Base-by-base conservation (phyloP, 2,113 vertebrate genomes). In the Glareola pratincola region DNA sequence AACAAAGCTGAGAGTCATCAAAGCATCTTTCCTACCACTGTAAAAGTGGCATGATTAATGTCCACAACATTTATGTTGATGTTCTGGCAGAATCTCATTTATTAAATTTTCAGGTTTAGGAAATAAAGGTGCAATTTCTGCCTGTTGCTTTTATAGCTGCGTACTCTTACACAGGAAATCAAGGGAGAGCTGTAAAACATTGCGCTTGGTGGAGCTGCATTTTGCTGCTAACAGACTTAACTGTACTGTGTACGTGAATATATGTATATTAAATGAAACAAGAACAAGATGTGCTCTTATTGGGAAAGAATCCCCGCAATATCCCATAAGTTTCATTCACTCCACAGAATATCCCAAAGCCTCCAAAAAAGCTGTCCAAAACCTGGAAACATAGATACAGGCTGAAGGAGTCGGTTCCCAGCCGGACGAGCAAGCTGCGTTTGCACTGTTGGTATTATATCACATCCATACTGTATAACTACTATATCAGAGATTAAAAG, bases 211-310 rank as follows among this genome's bases (percentile, higher is more conserved):
- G 62, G 91, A 94, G 67, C 87, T 76, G 47, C 29, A 3, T 67
- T 68, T 86, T 90, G 85, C 57, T 71, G 41, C 94, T 94, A 74
- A 76, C 77, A 74, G 82, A 36, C 84, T 97, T 73, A 80, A 83
- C 76, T 48, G 83, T 92, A 45, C 81, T 57, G 9, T 80, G 21
- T 74, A 79, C 0, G 2, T 83, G 92, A 90, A 71, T 83, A 62
- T 78, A 93, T 85, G 59, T 89, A 54, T 95, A 67, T 95, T 45
- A 87, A 88, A 84, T 92, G 74, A 97, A 97, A 97, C 94, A 87
- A 93, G 96, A 98, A 96, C 96, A 98, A 98, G 96, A 97, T 97
- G 95, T 97, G 97, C 94, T 97, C 89, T 94, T 97, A 94, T 53
- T 84, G 82, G 93, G 95, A 98, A 97, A 77, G 88, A 98, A 98